A percentile compares a stretch with the other conserved stretches of the same genome.
phyloP scores from a whole-genome alignment of 2,888 invertebrate genomes.

The Andricus quercusramuli region DNA sequence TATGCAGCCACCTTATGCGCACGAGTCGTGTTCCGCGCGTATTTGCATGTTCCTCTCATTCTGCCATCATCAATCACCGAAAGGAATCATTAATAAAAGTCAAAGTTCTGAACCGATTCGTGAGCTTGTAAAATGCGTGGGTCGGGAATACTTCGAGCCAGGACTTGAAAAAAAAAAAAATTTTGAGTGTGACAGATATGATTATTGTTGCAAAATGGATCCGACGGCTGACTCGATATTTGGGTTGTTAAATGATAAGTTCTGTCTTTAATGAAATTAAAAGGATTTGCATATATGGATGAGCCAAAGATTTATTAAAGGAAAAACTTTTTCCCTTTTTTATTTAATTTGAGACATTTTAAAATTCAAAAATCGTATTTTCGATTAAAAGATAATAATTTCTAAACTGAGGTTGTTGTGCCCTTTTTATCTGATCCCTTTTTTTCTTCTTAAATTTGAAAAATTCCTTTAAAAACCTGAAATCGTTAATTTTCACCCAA shows the following conservation, averaged over 20 bases:
- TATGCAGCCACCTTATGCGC: conserved; percentile 4
- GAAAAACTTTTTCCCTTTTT: too few relatives aligned
- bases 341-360: too few relatives aligned
- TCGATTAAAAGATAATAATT: too few relatives aligned
- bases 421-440: too few relatives aligned
- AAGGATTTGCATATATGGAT: background rate
- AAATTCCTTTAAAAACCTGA: too few relatives aligned
- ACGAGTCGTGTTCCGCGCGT: background rate
- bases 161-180: background rate
- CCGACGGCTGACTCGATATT: background rate
- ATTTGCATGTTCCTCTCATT: conserved; percentile 6
- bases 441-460: too few relatives aligned
- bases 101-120: background rate
- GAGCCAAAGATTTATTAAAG: background rate
- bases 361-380: too few relatives aligned
- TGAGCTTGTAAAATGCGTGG: background rate
- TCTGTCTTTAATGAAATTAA: background rate
- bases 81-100: conserved; percentile 17
- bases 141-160: background rate
- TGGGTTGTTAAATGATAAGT: background rate
- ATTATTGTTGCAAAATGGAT: background rate
- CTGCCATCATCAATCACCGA: conserved; percentile 9
- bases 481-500: too few relatives aligned
- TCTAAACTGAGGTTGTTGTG: too few relatives aligned
- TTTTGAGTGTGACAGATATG: background rate